Base-by-base conservation (phyloP, 1,140 invertebrate genomes). In the Magallana gigas region DNA sequence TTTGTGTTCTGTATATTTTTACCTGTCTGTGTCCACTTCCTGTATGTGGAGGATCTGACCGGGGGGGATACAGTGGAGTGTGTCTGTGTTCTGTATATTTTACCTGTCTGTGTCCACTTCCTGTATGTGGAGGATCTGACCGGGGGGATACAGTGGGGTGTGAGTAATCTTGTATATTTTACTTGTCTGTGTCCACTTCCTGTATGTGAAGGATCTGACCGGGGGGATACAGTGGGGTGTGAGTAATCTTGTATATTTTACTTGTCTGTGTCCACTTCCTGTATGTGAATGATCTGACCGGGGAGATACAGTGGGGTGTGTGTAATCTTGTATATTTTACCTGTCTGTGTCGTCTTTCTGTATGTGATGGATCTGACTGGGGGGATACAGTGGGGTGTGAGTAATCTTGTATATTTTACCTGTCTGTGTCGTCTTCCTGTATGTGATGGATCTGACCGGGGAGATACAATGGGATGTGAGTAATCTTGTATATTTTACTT, bases 311-410 rank as follows among this genome's bases (percentile, higher is more conserved):
- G 85, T 7, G 87, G 90, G 57, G 83, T 86, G 23, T 71, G 57
- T 0, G 85, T 85, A 7, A 87, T 83, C 62, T 82, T 87, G 18
- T 57, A 76, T 12, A 11, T 57, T 85, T 89, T 84, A 92, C 92
- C 86, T 89, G 11, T 86, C 87, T 80, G 81, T 84, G 57, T 92
- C 90, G 8, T 85, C 90, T 36, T 93, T 92, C 68, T 89, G 57
- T 11, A 93, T 89, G 84, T 93, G 91, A 60, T 92, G 83, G 85
- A 93, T 88, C 64, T 91, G 91, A 1, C 92, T 92, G 8, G 92
- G 91, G 5, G 92, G 92, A 84, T 89, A 89, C 57, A 92, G 85
- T 7, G 23, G 23, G 0, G 23, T 23, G 23, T 23, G 23, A 23
- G 23, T 23, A 23, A 23, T 23, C 23, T 23, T 0, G 23, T 23